A percentile compares a stretch with the other conserved stretches of the same genome.
Conservation (phyloP, 2,888 invertebrate genomes). For the Drosophila algonquin region DNA sequence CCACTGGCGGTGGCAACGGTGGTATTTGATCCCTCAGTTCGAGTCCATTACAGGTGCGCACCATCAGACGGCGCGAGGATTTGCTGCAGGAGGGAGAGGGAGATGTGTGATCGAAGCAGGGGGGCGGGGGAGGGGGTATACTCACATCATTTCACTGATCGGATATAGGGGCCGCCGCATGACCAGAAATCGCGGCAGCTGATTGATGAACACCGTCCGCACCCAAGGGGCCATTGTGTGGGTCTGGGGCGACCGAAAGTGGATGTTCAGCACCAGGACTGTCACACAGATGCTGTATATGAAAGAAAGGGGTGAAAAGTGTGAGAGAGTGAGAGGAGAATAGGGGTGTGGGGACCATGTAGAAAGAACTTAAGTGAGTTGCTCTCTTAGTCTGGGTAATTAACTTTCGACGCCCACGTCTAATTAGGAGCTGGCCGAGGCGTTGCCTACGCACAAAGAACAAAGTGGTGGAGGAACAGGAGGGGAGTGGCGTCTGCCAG, state of each 20-base stretch:
- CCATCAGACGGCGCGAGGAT: slow-evolving; percentile 87
- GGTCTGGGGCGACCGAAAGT: slow-evolving; percentile 98
- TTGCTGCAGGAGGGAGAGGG: slow-evolving; percentile 66
- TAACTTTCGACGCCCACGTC: slow-evolving; percentile 75
- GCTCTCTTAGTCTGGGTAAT: slow-evolving; percentile 65
- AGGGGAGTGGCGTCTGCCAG: slow-evolving; percentile 50
- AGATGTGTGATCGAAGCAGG: too few species aligned
- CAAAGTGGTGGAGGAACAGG: not conserved
- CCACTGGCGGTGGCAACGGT: slow-evolving; percentile 86
- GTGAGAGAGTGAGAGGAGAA: not conserved
- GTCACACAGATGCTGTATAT: slow-evolving; percentile 93
- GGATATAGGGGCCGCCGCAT: slow-evolving; percentile 92
- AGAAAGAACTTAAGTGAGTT: slow-evolving; percentile 41
- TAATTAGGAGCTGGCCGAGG: slow-evolving; percentile 66
- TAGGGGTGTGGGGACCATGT: slow-evolving; percentile 15
- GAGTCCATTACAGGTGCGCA: slow-evolving; percentile 91
- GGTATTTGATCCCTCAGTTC: slow-evolving; percentile 88
- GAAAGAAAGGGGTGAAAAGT: not conserved
- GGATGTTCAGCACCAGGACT: slow-evolving; percentile 98
- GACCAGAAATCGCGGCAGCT: slow-evolving; percentile 95
- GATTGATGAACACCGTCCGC: slow-evolving; percentile 96
- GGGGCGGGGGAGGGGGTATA: not conserved
- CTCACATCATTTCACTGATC: slow-evolving; percentile 84
- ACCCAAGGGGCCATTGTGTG: slow-evolving; percentile 99
- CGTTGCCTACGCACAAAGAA: slow-evolving; percentile 13